Evolutionary conservation across 2,113 vertebrate species (phyloP), one percentile per base, ranked within the genome.

Genomic region (Aythya baeri): DNA sequence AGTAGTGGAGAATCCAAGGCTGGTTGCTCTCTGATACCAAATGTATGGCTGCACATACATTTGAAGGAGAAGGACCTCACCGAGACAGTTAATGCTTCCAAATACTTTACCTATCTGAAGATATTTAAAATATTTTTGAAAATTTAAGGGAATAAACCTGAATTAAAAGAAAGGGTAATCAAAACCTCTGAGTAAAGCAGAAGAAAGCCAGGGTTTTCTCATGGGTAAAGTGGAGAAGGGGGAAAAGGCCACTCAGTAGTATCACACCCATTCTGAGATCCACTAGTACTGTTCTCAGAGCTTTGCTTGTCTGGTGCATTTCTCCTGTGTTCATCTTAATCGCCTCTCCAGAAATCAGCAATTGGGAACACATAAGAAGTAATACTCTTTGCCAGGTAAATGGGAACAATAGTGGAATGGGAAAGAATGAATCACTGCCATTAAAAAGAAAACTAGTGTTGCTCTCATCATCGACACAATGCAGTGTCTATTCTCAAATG

Each of bases 401-500:
- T 18, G 79, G 78, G 87, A 97, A 94, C 94, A 96, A 96, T 95
- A 94, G 92, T 62, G 41, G 70, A 91, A 81, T 91, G 93, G 94
- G 89, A 97, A 97, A 95, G 95, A 92, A 94, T 96, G 96, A 96
- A 94, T 95, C 94, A 96, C 21, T 88, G 89, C 83, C 76, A 72
- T 94, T 95, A 95, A 86, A 44, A 95, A 91, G 92, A 90, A 91
- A 88, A 93, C 95, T 82, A 68, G 86, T 34, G 49, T 93, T 95
- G 81, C 88, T 89, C 59, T 96, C 90, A 95, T 96, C 84, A 77
- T 93, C 11, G 15, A 94, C 86, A 96, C 94, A 97, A 95, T 95
- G 83, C 86, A 80, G 76, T 94, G 86, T 91, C 97, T 97, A 87
- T 97, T 96, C 95, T 94, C 88, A 97, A 97, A 96, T 95, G 96